Evolutionary conservation across 2,113 vertebrate genomes (phyloP), one percentile per base, ranked within the genome.

Genomic region (Eulacestoma nigropectus): DNA sequence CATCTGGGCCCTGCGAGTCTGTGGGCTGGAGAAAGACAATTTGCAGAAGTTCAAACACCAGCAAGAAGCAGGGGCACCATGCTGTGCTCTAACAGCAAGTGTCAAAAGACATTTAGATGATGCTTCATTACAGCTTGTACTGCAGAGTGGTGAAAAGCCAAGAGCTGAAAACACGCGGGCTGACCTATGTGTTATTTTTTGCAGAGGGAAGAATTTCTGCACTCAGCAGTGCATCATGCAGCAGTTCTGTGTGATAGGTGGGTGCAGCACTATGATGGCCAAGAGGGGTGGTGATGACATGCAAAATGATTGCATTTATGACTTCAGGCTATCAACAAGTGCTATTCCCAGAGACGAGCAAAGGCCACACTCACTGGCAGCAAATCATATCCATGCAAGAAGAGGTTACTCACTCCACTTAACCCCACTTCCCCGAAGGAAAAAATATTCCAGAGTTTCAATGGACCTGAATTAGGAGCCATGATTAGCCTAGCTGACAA

Each of bases 1-100:
- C 33, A 46, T 13, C 1, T 0, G 0, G 32, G 47, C 35, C 70
- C 49, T 32, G 62, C 23, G 18, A 20, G 5, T 30, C 56, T 29
- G 16, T 5, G 37, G 30, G n/a, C 11, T 3, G 1, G 37, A 69
- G 20, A 13, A 84, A 56, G 55, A 77, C 25, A 29, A 79, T 8
- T 46, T 6, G 35, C 25, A 44, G 41, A 14, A 53, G 22, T 59
- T 70, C 52, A 76, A 47, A 64, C 22, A 62, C 22, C 26, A 53
- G 27, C 26, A 64, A 77, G 41, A 90, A 69, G 29, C 44, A 60
- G 16, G 26, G 77, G 29, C 42, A 89, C 12, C 47, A 10, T 17
- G 23, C 23, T 81, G 50, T 62, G 35, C 50, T 55, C 30, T 63
- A 44, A 55, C 1, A 78, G 2, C 23, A 55, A 62, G 33, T 39